Base-by-base conservation (phyloP, 2,113 vertebrate genomes). In the Thryonomys swinderianus region DNA sequence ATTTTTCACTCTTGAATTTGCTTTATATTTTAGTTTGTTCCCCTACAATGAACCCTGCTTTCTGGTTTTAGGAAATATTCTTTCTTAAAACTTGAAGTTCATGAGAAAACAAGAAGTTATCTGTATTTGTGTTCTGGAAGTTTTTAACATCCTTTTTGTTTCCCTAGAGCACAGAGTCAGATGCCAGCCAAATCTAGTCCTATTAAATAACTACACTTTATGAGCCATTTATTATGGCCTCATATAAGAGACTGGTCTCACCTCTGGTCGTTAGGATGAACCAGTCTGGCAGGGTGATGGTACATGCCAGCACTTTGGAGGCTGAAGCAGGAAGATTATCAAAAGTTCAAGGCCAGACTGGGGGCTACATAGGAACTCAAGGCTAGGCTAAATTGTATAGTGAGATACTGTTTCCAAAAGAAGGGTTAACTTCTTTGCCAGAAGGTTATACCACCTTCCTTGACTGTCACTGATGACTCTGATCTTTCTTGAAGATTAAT, bases 81-180 rank as follows among this genome's bases (percentile, higher is more conserved):
- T 91, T 95, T 67, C 61, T 93, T 82, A 62, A 53, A 64, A 85
- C 40, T 64, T 95, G 21, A 64, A 73, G 45, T 69, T 80, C 59
- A 21, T 10, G 13, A 92, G 32, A 73, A 89, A 42, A 71, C 23
- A 88, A 42, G 66, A 37, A 71, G 64, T 79, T 69, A 9, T 92
- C 20, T 89, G 0, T 40, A 37, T 83, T 42, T 83, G 42, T 66
- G 62, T 90, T 85, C 62, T 57, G 12, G 42, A 45, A 55, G 59
- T 87, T 20, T 79, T 90, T 64, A 55, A 14, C 82, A 87, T 14
- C 32, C 34, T 91, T 82, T 88, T 59, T 85, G 62, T 74, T 66
- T 90, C 37, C 21, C 0, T 48, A 57, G 74, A 37, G 20, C 27
- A 18, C 57, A 71, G 3, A 21, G 16, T 95, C 53, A 80, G 37